Percentiles rank a stretch among this genome's conserved stretches.
Evolutionary conservation across 2,888 invertebrate genomes (phyloP).

Genomic region (Diarsia brunnea): DNA sequence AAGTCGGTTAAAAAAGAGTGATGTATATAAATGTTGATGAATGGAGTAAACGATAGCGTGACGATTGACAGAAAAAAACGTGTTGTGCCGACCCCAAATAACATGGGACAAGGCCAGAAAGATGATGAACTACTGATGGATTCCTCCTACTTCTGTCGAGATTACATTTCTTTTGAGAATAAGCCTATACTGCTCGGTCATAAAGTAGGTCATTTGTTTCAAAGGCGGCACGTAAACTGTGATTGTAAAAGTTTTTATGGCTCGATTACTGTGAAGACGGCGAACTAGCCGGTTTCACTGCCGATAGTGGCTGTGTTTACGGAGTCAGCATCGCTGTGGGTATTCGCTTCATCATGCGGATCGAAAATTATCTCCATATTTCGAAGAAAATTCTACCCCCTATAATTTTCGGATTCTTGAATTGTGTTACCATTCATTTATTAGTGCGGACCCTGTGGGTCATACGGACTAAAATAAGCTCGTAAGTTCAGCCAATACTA

Average conservation of each 20-base stretch:
- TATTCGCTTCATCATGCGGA: constrained; percentile 22
- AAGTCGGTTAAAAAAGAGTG: too few species aligned
- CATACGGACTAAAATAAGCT: not conserved
- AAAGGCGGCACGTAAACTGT: constrained; percentile 82
- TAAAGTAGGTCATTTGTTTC: constrained; percentile 81
- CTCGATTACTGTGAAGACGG: constrained; percentile 74
- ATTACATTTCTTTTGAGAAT: constrained; percentile 75
- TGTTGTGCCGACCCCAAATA: too few species aligned
- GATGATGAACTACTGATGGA: too few species aligned
- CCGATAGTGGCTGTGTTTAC: constrained; percentile 64
- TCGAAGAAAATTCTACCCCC: not conserved
- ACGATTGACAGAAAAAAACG: too few species aligned
- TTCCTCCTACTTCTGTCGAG: constrained; percentile 60
- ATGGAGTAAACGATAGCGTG: too few species aligned
- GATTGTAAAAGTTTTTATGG: constrained; percentile 86
- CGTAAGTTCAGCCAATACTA: not conserved
- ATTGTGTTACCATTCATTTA: too few species aligned
- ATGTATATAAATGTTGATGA: too few species aligned
- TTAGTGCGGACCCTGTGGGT: not conserved
- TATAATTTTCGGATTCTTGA: too few species aligned
- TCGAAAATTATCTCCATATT: not conserved
- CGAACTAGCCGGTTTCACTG: constrained; percentile 45
- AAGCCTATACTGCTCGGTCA: constrained; percentile 69
- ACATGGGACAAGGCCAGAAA: too few species aligned
- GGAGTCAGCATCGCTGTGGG: constrained; percentile 48